Evolutionary conservation across 1,140 invertebrate species (phyloP), one percentile per base, ranked within the genome.

Genomic region (Lineus longissimus): DNA sequence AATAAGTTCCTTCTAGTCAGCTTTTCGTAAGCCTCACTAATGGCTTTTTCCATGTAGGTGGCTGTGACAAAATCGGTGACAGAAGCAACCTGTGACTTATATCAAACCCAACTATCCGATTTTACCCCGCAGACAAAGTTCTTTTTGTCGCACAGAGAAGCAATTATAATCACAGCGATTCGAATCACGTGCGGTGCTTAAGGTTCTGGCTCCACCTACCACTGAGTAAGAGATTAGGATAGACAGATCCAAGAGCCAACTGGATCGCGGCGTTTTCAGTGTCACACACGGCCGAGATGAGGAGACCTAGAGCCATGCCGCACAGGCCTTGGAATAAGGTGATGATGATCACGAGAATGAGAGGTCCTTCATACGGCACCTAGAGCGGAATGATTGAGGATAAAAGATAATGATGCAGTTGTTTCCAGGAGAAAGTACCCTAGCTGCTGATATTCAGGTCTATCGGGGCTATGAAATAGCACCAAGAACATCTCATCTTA

Each of bases 291-390:
- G 89, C 89, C 0, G 94, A 93, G 22, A 95, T 91, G 0, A 95
- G 89, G 72, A 95, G 91, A 70, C 91, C 91, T 73, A 95, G 94
- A 65, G 89, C 90, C 94, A 97, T 97, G 70, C 94, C 95, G 78
- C 93, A 94, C 0, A 95, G 77, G 2, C 94, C 94, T 62, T 84
- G 86, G 0, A 89, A 83, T 0, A 95, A 79, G 0, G 90, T 92
- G 0, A 97, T 81, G 0, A 88, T 70, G 0, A 90, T 84, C 0
- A 96, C 90, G 81, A 88, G 88, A 11, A 86, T 82, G 0, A 94
- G 82, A 11, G 88, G 87, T 9, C 94, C 95, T 41, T 88, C 86
- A 65, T 89, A 87, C 0, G 92, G 92, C 0, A 96, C 84, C 29
- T 88, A 84, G 71, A 94, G 95, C 47, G 9, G 57, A 22, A 65